phyloP scores from a whole-genome alignment of 2,113 vertebrate genomes.

The Noctilio leporinus region DNA sequence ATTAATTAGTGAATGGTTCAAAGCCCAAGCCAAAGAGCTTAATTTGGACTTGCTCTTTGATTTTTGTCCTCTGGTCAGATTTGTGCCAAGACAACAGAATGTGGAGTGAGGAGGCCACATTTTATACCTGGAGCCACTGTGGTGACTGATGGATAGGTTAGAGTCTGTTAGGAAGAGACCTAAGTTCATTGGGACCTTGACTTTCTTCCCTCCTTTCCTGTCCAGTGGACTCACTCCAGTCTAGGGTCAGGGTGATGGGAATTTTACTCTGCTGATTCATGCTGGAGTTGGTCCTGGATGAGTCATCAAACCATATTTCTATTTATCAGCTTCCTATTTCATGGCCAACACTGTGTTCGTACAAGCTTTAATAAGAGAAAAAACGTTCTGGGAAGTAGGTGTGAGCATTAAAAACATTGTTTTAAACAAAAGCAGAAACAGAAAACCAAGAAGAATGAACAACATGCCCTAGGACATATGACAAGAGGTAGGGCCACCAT shows the following conservation, averaged over 20 bases:
- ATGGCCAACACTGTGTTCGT: background rate
- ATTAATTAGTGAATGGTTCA: background rate
- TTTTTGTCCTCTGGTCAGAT: background rate
- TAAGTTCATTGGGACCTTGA: background rate
- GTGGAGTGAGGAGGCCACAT: background rate
- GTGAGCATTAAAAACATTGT: background rate
- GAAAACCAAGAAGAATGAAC: background rate
- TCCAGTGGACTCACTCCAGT: background rate
- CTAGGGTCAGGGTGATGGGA: background rate
- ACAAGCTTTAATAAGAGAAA: background rate
- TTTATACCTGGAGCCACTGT: background rate
- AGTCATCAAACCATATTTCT: background rate
- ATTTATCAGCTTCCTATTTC: background rate
- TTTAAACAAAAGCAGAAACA: background rate
- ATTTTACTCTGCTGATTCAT: background rate
- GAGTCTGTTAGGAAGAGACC: background rate
- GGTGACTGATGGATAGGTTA: background rate
- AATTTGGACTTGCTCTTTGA: background rate
- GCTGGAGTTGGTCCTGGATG: background rate
- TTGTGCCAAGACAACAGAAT: background rate
- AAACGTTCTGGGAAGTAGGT: background rate
- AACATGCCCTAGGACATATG: background rate
- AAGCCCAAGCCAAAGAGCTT: background rate
- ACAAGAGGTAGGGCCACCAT: background rate
- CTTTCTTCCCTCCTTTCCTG: background rate